Evolutionary conservation across 1,140 invertebrate species (phyloP).

Genomic region (Leptopilina boulardi): DNA sequence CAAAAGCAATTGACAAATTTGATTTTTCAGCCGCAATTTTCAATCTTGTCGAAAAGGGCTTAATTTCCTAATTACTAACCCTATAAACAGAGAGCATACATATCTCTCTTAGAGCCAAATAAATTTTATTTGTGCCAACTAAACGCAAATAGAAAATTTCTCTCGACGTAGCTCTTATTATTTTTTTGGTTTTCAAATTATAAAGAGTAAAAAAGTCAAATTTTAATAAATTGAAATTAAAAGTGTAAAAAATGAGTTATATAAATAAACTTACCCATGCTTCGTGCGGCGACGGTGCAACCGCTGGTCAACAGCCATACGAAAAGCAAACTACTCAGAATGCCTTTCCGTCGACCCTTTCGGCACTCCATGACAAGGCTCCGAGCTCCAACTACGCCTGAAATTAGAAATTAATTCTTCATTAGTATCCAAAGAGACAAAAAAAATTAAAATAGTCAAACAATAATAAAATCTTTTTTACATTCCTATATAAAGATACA

Average conservation of each 20-base stretch:
- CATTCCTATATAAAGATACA: too few relatives aligned
- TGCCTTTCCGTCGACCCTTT: constrained; percentile 73
- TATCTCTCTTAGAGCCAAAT: too few relatives aligned
- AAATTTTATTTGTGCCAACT: too few relatives aligned
- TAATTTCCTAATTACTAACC: too few relatives aligned
- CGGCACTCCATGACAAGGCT: constrained; percentile 73
- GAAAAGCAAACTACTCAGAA: constrained; percentile 70
- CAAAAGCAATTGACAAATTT: neutral
- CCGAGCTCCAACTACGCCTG: constrained; percentile 74
- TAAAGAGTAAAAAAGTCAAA: too few relatives aligned
- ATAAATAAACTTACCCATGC: constrained; percentile 66
- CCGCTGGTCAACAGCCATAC: constrained; percentile 71
- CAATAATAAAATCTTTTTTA: too few relatives aligned
- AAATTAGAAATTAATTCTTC: constrained; percentile 37
- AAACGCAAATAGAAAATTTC: too few relatives aligned
- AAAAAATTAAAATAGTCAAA: too few relatives aligned
- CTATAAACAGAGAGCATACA: too few relatives aligned
- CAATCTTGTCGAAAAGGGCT: too few relatives aligned
- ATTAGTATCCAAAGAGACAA: neutral
- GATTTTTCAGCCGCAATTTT: neutral
- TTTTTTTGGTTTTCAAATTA: too few relatives aligned
- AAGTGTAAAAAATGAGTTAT: neutral
- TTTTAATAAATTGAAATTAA: neutral
- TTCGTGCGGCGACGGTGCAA: constrained; percentile 69
- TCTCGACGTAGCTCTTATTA: too few relatives aligned